Evolutionary conservation across 2,113 vertebrate genomes (phyloP), one percentile per base, ranked within the genome.

Genomic region (Pao palembangensis): DNA sequence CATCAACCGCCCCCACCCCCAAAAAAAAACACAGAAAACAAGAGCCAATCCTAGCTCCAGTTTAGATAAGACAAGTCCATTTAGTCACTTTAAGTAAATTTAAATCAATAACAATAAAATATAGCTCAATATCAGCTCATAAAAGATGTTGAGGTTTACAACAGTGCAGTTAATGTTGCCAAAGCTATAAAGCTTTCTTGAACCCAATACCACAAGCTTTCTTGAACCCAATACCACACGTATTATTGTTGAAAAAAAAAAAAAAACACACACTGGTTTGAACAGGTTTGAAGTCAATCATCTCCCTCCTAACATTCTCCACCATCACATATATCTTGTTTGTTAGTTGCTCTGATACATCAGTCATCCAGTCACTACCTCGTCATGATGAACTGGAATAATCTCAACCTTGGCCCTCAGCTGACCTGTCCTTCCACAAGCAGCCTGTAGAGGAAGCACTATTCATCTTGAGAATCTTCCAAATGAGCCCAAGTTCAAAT

Each of bases 371-470:
- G 31, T 73, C 55, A 69, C 65, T 17, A 41, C 13, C 31, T 38
- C 54, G 52, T 73, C 61, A 66, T 80, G 8, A 73, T 16, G 58
- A 75, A 42, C 55, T 64, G 54, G 58, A 20, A 61, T 58, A 77
- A 64, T 66, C 62, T 71, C 64, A 73, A 57, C 75, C 75, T 78
- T 68, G 75, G 59, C 71, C 66, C 21, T 51, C n/a, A 5, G 31
- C 42, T 76, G 74, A 79, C 80, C 63, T 73, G 69, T n/a, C 78
- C 60, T 84, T 78, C 20, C 31, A 53, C 25, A 59, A 10, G 48
- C 19, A 18, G 11, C 79, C 84, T 78, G 60, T 64, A 69, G 85
- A 66, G 69, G 79, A 71, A 71, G 79, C 59, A 59, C 31, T 16
- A 34, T 3, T 31, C 17, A 41, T 17, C 48, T 61, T 28, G 42